Percentiles rank a stretch among this genome's conserved stretches.
Conservation (phyloP, 1,140 invertebrate species). For the Tyrophagus putrescentiae region DNA sequence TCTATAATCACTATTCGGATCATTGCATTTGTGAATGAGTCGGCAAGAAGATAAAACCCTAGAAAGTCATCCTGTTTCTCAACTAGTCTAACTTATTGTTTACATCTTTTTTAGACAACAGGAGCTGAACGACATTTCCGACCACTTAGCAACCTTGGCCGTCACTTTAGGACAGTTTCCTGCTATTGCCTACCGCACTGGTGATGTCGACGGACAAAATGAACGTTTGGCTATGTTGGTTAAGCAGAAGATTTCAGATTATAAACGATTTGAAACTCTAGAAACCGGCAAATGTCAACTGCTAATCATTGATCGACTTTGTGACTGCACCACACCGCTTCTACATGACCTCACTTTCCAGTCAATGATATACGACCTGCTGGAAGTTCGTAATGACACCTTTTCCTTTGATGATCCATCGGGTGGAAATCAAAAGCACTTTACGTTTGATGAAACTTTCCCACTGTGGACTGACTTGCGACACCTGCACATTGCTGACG, state of each 20-base stretch:
- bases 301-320: background rate
- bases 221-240: background rate
- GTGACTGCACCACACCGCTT: background rate
- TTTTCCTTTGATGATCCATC: background rate
- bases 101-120: too few species aligned
- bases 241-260: background rate
- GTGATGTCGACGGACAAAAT: background rate
- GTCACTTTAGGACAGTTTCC: slow-evolving; percentile 2
- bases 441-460: background rate
- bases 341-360: background rate
- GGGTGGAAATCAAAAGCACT: background rate
- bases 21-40: too few species aligned
- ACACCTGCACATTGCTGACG: background rate
- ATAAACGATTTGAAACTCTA: background rate
- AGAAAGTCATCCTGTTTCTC: too few species aligned
- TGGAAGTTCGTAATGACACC: background rate
- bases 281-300: background rate
- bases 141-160: background rate
- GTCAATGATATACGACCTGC: background rate
- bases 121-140: background rate
- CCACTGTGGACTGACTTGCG: background rate
- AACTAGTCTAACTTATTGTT: too few species aligned
- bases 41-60: too few species aligned
- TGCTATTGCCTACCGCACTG: background rate
- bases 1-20: too few species aligned